phyloP scores from a whole-genome alignment of 2,797 vertebrate genomes.

The Parauchenoglanis ngamensis region DNA sequence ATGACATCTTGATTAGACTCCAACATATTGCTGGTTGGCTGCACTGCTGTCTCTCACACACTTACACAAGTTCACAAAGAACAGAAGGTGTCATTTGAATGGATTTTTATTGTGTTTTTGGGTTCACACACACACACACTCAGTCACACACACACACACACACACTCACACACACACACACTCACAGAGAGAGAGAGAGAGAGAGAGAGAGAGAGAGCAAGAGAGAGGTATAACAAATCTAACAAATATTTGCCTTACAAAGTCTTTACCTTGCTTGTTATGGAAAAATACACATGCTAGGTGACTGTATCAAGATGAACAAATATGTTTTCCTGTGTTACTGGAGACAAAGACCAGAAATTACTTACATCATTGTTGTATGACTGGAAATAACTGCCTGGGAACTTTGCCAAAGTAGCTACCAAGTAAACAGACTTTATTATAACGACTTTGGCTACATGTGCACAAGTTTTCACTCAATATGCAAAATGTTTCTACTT shows the following conservation, averaged over 20 bases:
- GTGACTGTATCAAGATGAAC: not conserved
- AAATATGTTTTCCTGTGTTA: not conserved
- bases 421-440: not conserved
- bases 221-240: too few relatives aligned
- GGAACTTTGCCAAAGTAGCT: not conserved
- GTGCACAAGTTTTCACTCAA: not conserved
- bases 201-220: too few relatives aligned
- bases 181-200: too few relatives aligned
- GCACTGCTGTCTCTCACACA: not conserved
- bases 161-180: too few relatives aligned
- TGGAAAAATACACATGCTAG: not conserved
- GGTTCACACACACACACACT: not conserved
- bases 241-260: too few relatives aligned
- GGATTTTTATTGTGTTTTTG: not conserved
- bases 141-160: not conserved
- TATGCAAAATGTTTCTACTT: not conserved
- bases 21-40: not conserved
- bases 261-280: not conserved
- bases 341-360: not conserved
- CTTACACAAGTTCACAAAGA: not conserved
- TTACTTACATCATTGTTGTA: not conserved
- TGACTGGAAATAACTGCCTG: not conserved
- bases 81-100: not conserved
- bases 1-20: not conserved
- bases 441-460: not conserved